Conservation (phyloP, 2,797 vertebrate species). For the Malacoraja senta region DNA sequence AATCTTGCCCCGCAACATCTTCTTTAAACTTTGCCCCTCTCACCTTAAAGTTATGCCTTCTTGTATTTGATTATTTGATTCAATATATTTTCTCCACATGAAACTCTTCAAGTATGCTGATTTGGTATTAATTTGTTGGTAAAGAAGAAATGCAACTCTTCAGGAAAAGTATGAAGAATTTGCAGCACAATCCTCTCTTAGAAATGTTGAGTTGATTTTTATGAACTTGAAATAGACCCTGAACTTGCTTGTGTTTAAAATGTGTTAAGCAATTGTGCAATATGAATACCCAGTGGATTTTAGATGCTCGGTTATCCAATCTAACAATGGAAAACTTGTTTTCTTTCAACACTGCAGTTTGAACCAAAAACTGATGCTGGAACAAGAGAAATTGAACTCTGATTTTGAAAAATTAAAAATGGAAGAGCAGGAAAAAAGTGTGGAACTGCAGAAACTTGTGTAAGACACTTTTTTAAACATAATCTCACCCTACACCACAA, state of each 20-base stretch:
- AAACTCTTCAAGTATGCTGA: neutral
- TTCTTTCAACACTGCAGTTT: constrained; percentile 55
- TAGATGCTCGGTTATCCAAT: neutral
- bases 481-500: neutral
- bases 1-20: too few relatives aligned
- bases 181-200: too few relatives aligned
- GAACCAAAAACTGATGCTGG: constrained; percentile 80
- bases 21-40: too few relatives aligned
- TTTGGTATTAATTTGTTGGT: neutral
- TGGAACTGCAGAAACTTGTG: constrained; percentile 79
- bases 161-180: neutral
- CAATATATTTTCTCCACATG: neutral
- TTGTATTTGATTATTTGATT: too few relatives aligned
- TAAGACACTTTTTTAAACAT: constrained; percentile 52
- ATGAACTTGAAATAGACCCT: neutral
- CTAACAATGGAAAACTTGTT: neutral
- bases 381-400: constrained; percentile 76
- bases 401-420: constrained; percentile 79
- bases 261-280: neutral
- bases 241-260: too few relatives aligned
- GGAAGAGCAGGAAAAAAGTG: constrained; percentile 77
- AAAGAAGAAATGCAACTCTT: neutral
- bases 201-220: neutral
- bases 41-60: too few relatives aligned
- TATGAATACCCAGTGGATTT: neutral